These are phyloP conservation scores for Sorex fumeus DNA, from an alignment of 2,113 vertebrate genomes.

Conservation along the genomic window DNA sequence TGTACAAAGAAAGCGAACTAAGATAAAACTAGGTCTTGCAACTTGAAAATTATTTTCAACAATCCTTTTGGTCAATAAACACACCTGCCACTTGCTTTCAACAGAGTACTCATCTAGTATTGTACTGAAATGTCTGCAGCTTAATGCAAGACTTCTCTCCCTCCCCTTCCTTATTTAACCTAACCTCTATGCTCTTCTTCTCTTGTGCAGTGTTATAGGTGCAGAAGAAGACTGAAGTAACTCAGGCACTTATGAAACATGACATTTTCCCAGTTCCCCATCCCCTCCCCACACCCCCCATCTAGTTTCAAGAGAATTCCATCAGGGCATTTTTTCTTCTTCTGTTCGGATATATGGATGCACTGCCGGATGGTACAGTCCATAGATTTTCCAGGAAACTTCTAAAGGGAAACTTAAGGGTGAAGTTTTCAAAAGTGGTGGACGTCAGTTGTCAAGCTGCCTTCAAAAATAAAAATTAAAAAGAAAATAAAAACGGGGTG, in stretches of 20 bases:
- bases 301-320: slow-evolving; percentile 67
- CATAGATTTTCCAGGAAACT: slow-evolving; percentile 68
- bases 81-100: slow-evolving; percentile 5
- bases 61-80: slow-evolving; percentile 78
- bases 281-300: background rate
- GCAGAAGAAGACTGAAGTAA: slow-evolving; percentile 81
- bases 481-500: slow-evolving; percentile 14
- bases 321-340: slow-evolving; percentile 52
- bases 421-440: slow-evolving; percentile 58
- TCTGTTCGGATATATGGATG: slow-evolving; percentile 64
- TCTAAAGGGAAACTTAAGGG: slow-evolving; percentile 18
- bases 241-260: slow-evolving; percentile 88
- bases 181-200: slow-evolving; percentile 31
- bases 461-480: slow-evolving; percentile 57
- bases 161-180: slow-evolving; percentile 65
- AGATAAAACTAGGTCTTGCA: slow-evolving; percentile 77
- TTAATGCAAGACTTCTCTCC: background rate
- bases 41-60: slow-evolving; percentile 75
- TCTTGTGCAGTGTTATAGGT: slow-evolving; percentile 81
- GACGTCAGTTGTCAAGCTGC: slow-evolving; percentile 72
- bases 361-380: slow-evolving; percentile 71
- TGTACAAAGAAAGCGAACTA: slow-evolving; percentile 84
- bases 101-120: slow-evolving; percentile 2
- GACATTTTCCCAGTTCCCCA: background rate
- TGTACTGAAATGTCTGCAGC: slow-evolving; percentile 55